phyloP scores from a whole-genome alignment of 1,140 invertebrate species.

The Listronotus bonariensis region DNA sequence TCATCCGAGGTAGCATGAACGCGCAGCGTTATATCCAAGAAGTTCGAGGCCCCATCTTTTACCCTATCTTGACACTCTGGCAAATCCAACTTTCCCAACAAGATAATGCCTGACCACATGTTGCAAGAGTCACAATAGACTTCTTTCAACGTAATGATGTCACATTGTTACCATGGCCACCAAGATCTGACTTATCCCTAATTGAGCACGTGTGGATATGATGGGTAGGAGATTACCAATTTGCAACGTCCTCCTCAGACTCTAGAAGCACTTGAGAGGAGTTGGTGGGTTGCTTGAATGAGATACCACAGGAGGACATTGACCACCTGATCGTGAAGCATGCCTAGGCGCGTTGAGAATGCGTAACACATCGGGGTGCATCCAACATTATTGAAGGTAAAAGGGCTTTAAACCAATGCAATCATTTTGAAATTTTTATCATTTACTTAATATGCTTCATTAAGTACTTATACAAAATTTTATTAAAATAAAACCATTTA shows the following conservation, averaged over 20 bases:
- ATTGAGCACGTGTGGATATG: slow-evolving; percentile 18
- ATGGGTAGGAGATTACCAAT: slow-evolving; percentile 8
- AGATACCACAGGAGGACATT: not conserved
- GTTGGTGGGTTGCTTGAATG: not conserved
- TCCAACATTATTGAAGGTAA: not conserved
- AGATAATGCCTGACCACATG: slow-evolving; percentile 24
- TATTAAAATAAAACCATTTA: too few species aligned
- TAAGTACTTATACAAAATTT: too few species aligned
- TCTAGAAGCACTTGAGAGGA: not conserved
- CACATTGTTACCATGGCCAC: slow-evolving; percentile 28
- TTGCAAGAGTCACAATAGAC: slow-evolving; percentile 10
- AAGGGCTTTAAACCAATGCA: not conserved
- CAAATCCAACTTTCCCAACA: slow-evolving; percentile 26
- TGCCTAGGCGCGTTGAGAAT: not conserved
- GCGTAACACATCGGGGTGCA: not conserved
- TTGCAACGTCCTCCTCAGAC: slow-evolving; percentile 12
- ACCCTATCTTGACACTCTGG: slow-evolving; percentile 17
- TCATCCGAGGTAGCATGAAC: slow-evolving; percentile 27
- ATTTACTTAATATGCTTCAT: too few species aligned
- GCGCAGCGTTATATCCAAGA: slow-evolving; percentile 21
- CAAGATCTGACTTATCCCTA: slow-evolving; percentile 28
- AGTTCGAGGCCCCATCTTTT: slow-evolving; percentile 21
- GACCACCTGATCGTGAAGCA: not conserved
- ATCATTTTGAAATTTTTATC: not conserved
- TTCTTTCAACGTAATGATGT: not conserved